These are phyloP conservation scores for Eurystomus gularis DNA, from an alignment of 2,113 vertebrate species.

Conservation along the genomic window DNA sequence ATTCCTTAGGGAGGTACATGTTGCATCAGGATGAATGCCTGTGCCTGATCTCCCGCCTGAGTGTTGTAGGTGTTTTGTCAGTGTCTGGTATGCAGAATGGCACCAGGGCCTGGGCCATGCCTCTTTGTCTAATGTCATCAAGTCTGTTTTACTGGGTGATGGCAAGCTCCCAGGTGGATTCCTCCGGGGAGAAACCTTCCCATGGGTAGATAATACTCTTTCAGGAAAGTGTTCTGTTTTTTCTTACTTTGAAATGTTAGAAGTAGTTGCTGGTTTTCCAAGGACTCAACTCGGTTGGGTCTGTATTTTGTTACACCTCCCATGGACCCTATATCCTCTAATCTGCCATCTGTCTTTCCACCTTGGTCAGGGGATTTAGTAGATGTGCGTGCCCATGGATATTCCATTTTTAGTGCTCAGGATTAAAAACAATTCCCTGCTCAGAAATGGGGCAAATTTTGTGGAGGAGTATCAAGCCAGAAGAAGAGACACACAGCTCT, in stretches of 20 bases:
- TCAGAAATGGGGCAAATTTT: not conserved
- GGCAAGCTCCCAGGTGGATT: not conserved
- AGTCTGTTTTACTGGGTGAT: not conserved
- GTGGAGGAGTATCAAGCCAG: accelerated
- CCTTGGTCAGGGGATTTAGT: not conserved
- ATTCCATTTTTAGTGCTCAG: not conserved
- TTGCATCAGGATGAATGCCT: not conserved
- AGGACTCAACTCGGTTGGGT: slow-evolving; percentile 28
- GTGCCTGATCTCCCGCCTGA: not conserved
- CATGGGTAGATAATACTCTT: not conserved
- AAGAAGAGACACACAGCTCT: not conserved
- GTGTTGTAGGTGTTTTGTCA: not conserved
- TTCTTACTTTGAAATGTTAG: not conserved
- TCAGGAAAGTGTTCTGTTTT: not conserved
- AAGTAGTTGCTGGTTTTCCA: no score
- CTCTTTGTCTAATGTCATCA: not conserved
- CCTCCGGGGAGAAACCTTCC: not conserved
- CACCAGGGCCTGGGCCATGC: not conserved
- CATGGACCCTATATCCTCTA: not conserved
- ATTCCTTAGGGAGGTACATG: accelerated
- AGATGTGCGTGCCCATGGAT: not conserved
- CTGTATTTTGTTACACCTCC: slow-evolving; percentile 54
- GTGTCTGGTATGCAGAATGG: not conserved
- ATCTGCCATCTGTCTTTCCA: slow-evolving; percentile 53
- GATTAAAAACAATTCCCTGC: not conserved